A percentile compares a stretch with the other conserved stretches of the same genome.
phyloP scores from a whole-genome alignment of 2,797 vertebrate genomes.

The Peromyscus melanophrys region DNA sequence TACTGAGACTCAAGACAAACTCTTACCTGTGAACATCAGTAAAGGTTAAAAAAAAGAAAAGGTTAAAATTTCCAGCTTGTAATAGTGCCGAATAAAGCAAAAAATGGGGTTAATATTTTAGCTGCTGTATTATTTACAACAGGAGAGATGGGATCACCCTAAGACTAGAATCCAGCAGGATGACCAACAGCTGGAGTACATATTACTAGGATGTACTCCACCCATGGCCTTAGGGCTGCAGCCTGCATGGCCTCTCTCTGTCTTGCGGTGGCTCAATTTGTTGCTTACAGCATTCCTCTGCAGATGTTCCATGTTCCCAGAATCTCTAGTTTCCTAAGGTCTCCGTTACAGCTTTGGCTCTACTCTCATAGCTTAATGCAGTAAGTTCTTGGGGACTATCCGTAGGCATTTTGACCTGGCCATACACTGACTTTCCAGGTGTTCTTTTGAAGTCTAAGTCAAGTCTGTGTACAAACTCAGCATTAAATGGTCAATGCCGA shows the following conservation, averaged over 20 bases:
- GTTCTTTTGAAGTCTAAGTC: background rate
- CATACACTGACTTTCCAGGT: too few relatives aligned
- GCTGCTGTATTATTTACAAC: background rate
- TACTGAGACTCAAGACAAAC: background rate
- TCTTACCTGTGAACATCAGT: background rate
- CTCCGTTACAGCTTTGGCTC: background rate
- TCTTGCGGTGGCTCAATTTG: background rate
- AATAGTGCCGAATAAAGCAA: background rate
- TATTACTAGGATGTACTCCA: background rate
- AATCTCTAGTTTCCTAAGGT: background rate
- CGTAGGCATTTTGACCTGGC: background rate
- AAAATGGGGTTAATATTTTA: background rate
- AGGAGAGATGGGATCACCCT: background rate
- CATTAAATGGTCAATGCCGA: background rate
- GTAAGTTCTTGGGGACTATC: background rate
- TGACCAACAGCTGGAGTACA: background rate
- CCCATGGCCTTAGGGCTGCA: background rate
- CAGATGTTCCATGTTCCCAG: too few relatives aligned
- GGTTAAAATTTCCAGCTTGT: background rate
- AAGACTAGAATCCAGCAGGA: background rate
- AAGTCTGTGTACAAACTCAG: background rate
- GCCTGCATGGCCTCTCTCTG: background rate
- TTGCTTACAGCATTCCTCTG: background rate
- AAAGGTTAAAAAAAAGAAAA: background rate
- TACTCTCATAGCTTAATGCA: background rate